These are phyloP conservation scores for Nerophis lumbriciformis DNA, from an alignment of 2,113 vertebrate species.

Conservation along the genomic window DNA sequence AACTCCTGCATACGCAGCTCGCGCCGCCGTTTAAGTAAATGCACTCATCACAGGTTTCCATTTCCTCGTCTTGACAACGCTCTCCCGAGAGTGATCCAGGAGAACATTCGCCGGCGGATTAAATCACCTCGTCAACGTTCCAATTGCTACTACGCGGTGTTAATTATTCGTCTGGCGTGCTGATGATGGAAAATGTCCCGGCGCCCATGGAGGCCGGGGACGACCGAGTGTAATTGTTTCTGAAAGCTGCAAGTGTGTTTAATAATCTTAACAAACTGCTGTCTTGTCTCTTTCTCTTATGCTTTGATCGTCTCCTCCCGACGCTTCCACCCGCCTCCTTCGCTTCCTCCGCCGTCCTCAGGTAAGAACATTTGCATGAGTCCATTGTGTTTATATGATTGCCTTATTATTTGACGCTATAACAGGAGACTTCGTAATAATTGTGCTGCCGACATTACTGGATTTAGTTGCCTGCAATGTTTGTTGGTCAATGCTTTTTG, in stretches of 20 bases:
- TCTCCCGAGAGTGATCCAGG: neutral
- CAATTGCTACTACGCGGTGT: conserved; percentile 1
- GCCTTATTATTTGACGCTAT: too few species aligned
- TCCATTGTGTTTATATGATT: neutral
- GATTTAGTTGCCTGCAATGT: too few species aligned
- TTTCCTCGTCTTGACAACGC: conserved; percentile 18
- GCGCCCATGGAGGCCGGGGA: too few species aligned
- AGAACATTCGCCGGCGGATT: neutral
- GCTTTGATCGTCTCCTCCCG: conserved; percentile 1
- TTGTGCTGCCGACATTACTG: neutral
- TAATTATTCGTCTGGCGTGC: conserved; percentile 14
- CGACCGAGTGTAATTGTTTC: conserved; percentile 19
- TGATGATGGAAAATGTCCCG: conserved; percentile 12
- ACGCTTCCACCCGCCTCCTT: conserved; percentile 3
- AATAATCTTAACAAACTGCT: conserved; percentile 47
- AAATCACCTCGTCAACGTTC: conserved; percentile 11
- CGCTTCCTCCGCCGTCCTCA: conserved; percentile 34
- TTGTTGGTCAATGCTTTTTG: too few species aligned
- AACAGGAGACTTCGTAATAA: neutral
- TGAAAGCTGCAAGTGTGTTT: conserved; percentile 16
- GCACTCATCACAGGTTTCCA: conserved; percentile 22
- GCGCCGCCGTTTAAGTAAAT: conserved; percentile 13
- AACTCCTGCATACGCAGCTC: too few species aligned
- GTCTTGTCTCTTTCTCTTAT: conserved; percentile 21
- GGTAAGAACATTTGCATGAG: conserved; percentile 47